Base-by-base conservation (phyloP, 2,797 vertebrate genomes). In the Parotocinclus haroldoi region DNA sequence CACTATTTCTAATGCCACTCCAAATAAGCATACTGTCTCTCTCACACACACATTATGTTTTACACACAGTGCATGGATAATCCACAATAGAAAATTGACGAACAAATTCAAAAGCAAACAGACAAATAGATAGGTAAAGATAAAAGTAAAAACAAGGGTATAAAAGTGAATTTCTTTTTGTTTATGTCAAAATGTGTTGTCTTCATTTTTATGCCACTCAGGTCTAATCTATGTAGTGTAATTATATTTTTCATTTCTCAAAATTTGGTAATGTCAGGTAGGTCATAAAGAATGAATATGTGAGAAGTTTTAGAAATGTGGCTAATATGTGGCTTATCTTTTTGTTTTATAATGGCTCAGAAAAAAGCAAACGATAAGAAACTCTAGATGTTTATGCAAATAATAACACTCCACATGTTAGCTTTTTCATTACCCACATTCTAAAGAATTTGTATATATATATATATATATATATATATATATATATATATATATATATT, bases 361-460 rank as follows among this genome's bases (percentile, higher is more conserved):
- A 11, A 4, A 45, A 46, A 46, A 11, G 12, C 11, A 46, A 46
- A 46, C 45, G 13, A 46, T 46, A 27, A 5, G 45, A 6, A 12
- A 11, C n/a, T 6, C 14, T 42, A 45, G 53, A 67, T 50, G 53
- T 64, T 44, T 77, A 54, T 67, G 66, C 68, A 72, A 80, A 68
- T 73, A 58, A 54, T 72, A 79, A 75, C 56, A 49, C 72, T 73
- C 75, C 65, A 55, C 53, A 54, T 46, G 45, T 10, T 13, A 10
- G 44, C 44, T n/a, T n/a, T n/a, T n/a, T n/a, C n/a, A n/a, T n/a
- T n/a, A n/a, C n/a, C n/a, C n/a, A n/a, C n/a, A n/a, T n/a, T n/a
- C n/a, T n/a, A n/a, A n/a, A n/a, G n/a, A n/a, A n/a, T n/a, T n/a
- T n/a, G n/a, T n/a, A n/a, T n/a, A n/a, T n/a, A n/a, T n/a, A n/a